These are phyloP conservation scores for Macquaria ambigua DNA, from an alignment of 2,113 vertebrate species.

Conservation along the genomic window DNA sequence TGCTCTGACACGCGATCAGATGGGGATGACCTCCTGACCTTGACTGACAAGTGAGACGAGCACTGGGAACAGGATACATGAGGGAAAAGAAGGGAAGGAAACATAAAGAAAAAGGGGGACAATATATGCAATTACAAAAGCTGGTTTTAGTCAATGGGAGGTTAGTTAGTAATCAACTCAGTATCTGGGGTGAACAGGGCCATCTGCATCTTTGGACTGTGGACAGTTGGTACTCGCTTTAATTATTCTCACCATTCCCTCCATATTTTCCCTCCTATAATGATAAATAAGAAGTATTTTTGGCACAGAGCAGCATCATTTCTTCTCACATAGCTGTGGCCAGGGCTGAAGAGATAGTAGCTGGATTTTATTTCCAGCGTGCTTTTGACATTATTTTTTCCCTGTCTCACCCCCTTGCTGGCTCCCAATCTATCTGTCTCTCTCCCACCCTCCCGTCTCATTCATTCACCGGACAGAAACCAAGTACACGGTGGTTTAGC, in stretches of 20 bases:
- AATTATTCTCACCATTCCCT: constrained; percentile 35
- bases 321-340: constrained; percentile 10
- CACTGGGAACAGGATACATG: constrained; percentile 79
- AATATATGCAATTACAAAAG: constrained; percentile 58
- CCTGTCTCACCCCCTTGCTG: background rate
- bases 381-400: constrained; percentile 21
- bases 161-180: constrained; percentile 70
- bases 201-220: constrained; percentile 52
- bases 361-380: constrained; percentile 44
- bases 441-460: background rate
- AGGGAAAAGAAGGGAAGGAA: constrained; percentile 56
- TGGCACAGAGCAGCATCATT: constrained; percentile 15
- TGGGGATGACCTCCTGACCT: constrained; percentile 85
- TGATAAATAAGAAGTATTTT: constrained; percentile 32
- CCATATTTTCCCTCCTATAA: constrained; percentile 28
- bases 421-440: background rate
- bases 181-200: constrained; percentile 43
- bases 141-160: constrained; percentile 61
- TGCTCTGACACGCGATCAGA: constrained; percentile 88
- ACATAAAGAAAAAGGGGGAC: constrained; percentile 54
- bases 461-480: constrained; percentile 50
- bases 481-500: constrained; percentile 41
- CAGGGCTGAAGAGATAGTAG: constrained; percentile 23
- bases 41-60: constrained; percentile 85
- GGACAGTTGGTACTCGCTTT: constrained; percentile 25